Evolutionary conservation across 2,888 invertebrate genomes (phyloP), one percentile per base, ranked within the genome.

Genomic region (Apodemia mormo): DNA sequence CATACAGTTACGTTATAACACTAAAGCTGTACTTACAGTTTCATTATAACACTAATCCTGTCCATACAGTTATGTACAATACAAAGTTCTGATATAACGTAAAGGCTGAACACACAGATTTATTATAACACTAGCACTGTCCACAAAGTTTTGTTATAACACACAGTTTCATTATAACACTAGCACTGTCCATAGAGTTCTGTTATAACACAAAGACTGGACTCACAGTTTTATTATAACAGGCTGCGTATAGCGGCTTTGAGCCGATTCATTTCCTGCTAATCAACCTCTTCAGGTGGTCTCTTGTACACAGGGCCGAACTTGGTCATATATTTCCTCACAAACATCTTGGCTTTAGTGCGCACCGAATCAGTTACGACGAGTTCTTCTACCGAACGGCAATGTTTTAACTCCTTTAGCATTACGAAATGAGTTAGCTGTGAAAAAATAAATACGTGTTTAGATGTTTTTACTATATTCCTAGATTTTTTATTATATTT

Each of bases 381-480:
- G 67, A 98, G 90, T 79, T 98, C 97, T 75, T 97, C 97, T 2
- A 97, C 96, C 64, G 96, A 96, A 74, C 96, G 96, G 82, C 98
- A 97, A 86, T 98, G 97, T 85, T 98, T 98, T 85, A 98, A 87
- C 90, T 99, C 98, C 88, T 99, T 99, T 72, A 97, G 95, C 96
- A 98, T 96, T 72, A 99, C 98, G 86, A 98, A 98, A 91, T 98
- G 98, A 0, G 98, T 99, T 72, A 99, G 89, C 98, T 99, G 94
- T 94, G 86, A 73, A 30, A 65, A 98, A 81, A 45, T 45, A 45
- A 2, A 4, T 95, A 40, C 8, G 7, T 40, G 8, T 40, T 40
- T 40, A 8, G 40, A 40, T 40, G 7, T 8, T 7, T 40, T 37
- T 37, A 37, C 1, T 37, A 37, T 37, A 37, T 4, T 37, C 7